Evolutionary conservation across 2,797 vertebrate species (phyloP).

Genomic region (Cossypha polioptera): DNA sequence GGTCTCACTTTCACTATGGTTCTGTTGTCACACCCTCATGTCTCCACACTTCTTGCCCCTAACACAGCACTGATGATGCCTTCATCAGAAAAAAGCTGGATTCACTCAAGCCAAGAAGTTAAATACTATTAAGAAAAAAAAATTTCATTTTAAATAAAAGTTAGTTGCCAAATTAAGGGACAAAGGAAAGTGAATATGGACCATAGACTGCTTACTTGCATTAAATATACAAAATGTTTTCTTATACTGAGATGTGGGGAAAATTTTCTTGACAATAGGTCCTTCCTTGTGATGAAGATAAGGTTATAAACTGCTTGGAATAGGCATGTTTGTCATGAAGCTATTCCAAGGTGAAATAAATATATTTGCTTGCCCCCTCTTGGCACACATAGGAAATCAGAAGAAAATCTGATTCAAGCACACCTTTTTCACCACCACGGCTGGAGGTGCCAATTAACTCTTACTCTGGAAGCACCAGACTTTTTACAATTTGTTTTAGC

Average conservation of each 20-base stretch:
- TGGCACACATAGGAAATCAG: neutral
- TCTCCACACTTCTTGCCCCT: neutral
- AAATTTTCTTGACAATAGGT: neutral
- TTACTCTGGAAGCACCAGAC: neutral
- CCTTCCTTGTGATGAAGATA: neutral
- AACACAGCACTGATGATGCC: rapidly evolving
- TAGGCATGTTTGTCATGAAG: neutral
- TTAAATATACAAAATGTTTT: neutral
- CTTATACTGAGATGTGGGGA: neutral
- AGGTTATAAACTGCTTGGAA: neutral
- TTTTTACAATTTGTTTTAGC: neutral
- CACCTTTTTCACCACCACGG: neutral
- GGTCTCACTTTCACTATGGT: neutral
- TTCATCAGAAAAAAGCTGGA: neutral
- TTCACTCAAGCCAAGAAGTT: neutral
- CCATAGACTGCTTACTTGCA: neutral
- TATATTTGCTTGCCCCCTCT: neutral
- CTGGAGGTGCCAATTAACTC: neutral
- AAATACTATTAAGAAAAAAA: neutral
- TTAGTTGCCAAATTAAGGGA: neutral
- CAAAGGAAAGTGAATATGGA: neutral
- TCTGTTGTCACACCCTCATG: neutral
- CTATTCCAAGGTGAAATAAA: neutral
- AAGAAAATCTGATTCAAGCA: neutral
- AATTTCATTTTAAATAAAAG: neutral